phyloP scores from a whole-genome alignment of 2,888 invertebrate species.

The Scaptomyza reducta region DNA sequence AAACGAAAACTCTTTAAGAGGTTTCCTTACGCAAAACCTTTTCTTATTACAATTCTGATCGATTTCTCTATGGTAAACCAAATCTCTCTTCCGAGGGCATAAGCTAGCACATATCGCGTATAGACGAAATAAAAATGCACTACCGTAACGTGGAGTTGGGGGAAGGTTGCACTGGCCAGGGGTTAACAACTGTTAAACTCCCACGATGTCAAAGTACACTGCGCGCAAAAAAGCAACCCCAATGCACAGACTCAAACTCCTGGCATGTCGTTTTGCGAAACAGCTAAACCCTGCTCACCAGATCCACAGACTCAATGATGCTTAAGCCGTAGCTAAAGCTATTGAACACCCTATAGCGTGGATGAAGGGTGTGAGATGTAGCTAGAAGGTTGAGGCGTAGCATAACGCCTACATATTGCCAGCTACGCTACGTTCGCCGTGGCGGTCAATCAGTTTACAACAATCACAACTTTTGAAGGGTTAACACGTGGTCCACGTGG shows the following conservation, averaged over 20 bases:
- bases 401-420: constrained; percentile 28
- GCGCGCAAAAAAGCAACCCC: constrained; percentile 43
- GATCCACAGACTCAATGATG: constrained; percentile 51
- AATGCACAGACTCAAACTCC: constrained; percentile 1
- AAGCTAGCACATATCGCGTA: constrained; percentile 12
- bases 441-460: constrained; percentile 71
- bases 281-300: constrained; percentile 16
- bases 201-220: constrained; percentile 73
- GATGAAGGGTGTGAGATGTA: no score
- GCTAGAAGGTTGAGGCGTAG: constrained; percentile 15
- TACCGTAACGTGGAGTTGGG: constrained; percentile 1
- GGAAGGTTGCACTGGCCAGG: not conserved
- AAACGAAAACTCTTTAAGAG: no score
- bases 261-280: not conserved
- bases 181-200: constrained; percentile 73
- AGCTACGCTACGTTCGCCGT: constrained; percentile 12
- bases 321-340: constrained; percentile 49
- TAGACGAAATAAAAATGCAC: constrained; percentile 48
- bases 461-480: constrained; percentile 70
- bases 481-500: constrained; percentile 65
- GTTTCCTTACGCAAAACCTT: no score
- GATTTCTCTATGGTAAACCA: no score
- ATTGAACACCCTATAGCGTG: constrained; percentile 32
- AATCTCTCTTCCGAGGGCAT: not conserved
- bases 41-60: no score